Evolutionary conservation across 2,113 vertebrate species (phyloP).

Genomic region (Epinephelus lanceolatus): DNA sequence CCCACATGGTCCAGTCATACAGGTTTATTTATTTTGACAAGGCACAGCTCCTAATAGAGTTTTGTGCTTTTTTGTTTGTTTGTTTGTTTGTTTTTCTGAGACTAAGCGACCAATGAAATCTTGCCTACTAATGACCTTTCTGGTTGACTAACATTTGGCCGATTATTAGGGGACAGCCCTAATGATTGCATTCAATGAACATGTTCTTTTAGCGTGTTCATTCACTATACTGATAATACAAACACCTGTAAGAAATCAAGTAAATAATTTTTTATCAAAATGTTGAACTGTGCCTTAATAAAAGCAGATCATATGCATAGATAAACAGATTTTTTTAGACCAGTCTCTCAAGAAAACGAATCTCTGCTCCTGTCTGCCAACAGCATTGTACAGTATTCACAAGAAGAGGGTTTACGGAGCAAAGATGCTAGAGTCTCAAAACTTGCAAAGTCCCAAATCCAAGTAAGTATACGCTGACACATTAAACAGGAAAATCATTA

Average conservation of each 20-base stretch:
- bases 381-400: slow-evolving; percentile 93
- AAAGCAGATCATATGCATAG: neutral
- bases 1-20: no score
- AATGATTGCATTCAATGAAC: no score
- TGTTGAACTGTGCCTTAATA: neutral
- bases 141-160: no score
- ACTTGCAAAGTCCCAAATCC: slow-evolving; percentile 94
- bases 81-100: no score
- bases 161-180: no score
- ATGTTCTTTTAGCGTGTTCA: no score
- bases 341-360: neutral
- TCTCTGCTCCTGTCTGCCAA: slow-evolving; percentile 18
- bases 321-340: neutral
- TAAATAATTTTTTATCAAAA: neutral
- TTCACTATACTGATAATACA: no score
- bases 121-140: no score
- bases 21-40: no score
- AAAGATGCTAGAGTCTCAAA: slow-evolving; percentile 91
- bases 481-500: neutral
- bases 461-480: slow-evolving; percentile 84
- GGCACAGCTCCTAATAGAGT: no score
- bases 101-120: no score
- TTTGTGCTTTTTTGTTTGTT: no score
- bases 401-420: slow-evolving; percentile 93
- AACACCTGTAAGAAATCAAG: slow-evolving; percentile 2